Conservation (phyloP, 2,113 vertebrate species). For the Clarias batrachus region DNA sequence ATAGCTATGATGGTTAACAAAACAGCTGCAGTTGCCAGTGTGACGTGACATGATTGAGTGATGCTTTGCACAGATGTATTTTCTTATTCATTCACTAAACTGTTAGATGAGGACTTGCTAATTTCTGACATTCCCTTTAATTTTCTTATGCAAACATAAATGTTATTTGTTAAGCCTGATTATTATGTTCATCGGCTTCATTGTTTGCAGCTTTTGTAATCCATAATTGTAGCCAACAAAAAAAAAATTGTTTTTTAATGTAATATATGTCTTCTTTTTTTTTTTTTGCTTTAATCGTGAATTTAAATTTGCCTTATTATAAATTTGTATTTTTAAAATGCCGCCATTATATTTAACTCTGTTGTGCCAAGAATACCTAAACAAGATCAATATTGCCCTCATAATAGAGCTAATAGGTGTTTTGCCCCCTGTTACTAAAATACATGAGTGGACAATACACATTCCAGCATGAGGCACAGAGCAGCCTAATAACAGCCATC, state of each 20-base stretch:
- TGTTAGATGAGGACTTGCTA: too few species aligned
- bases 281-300: not conserved
- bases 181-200: not conserved
- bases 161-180: not conserved
- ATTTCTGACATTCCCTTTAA: too few species aligned
- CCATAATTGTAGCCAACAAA: not conserved
- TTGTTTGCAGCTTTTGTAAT: not conserved
- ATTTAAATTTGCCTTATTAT: not conserved
- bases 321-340: not conserved
- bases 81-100: too few species aligned
- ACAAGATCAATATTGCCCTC: not conserved
- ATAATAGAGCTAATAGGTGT: not conserved
- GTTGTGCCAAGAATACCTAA: not conserved
- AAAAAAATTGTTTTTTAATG: not conserved
- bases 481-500: not conserved
- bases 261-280: not conserved
- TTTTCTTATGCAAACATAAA: not conserved
- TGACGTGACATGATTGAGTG: too few species aligned
- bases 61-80: too few species aligned
- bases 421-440: not conserved
- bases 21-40: too few species aligned
- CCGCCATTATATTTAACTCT: not conserved
- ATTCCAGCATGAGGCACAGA: not conserved
- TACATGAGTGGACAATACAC: not conserved
- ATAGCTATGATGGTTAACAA: too few species aligned